phyloP scores from a whole-genome alignment of 2,113 vertebrate species.

The Mohoua ochrocephala region DNA sequence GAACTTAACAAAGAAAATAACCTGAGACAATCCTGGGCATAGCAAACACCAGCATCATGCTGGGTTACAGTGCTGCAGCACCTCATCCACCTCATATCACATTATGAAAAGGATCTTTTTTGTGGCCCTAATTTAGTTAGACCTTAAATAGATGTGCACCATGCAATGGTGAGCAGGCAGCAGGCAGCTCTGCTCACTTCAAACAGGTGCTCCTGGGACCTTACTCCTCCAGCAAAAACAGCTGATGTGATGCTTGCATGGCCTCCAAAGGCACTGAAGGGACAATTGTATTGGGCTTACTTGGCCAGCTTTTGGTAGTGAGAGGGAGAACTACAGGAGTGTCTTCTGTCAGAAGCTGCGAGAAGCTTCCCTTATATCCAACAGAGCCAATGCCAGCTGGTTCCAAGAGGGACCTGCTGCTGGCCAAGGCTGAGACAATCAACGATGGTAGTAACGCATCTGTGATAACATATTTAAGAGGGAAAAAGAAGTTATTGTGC shows the following conservation, averaged over 20 bases:
- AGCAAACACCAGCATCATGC: background rate
- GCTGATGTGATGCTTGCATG: background rate
- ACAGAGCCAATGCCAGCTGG: background rate
- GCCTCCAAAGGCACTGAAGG: background rate
- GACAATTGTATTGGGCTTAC: background rate
- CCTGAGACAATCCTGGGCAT: background rate
- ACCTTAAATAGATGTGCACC: background rate
- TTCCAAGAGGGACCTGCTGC: background rate
- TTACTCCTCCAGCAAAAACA: background rate
- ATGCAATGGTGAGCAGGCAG: background rate
- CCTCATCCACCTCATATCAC: background rate
- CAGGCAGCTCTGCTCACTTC: background rate
- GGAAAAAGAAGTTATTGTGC: background rate
- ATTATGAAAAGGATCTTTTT: background rate
- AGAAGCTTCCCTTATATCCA: background rate
- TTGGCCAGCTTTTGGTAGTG: background rate
- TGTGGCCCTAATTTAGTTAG: background rate
- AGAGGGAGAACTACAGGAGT: background rate
- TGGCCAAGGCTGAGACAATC: background rate
- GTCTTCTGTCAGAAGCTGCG: background rate
- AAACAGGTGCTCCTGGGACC: background rate
- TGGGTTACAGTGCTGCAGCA: background rate
- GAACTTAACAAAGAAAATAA: background rate
- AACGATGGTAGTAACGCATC: rapidly evolving
- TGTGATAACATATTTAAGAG: background rate